These are phyloP conservation scores for Anguilla obscura DNA, from an alignment of 2,797 vertebrate species.

Conservation along the genomic window DNA sequence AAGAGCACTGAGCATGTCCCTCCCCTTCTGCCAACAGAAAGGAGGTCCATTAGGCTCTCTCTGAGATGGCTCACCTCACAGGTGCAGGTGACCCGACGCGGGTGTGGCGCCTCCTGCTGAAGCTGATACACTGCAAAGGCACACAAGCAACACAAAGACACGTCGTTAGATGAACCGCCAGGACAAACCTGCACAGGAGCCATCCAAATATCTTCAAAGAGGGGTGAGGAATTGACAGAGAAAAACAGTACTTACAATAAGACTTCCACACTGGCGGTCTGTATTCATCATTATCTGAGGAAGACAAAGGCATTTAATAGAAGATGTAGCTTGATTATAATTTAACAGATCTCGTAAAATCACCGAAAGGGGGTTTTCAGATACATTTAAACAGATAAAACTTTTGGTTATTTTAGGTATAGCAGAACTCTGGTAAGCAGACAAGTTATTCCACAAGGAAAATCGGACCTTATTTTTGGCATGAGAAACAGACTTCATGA, in stretches of 20 bases:
- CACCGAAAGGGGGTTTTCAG: not conserved
- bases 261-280: constrained; percentile 89
- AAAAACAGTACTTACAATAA: constrained; percentile 77
- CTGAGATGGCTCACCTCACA: constrained; percentile 72
- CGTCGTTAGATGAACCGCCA: not conserved
- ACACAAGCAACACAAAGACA: constrained; percentile 45
- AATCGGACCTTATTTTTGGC: constrained; percentile 4
- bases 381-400: not conserved
- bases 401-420: not conserved
- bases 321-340: not conserved
- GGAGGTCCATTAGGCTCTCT: not conserved
- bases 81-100: constrained; percentile 79
- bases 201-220: not conserved
- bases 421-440: not conserved
- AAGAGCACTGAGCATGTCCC: not conserved
- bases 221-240: not conserved
- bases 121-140: constrained; percentile 65
- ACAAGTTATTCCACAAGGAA: not conserved
- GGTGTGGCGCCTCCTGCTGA: constrained; percentile 85
- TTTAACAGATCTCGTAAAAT: not conserved
- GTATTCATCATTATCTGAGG: constrained; percentile 85
- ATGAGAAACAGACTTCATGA: not conserved
- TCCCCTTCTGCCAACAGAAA: not conserved
- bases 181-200: not conserved
- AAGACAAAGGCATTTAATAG: constrained; percentile 51